A percentile compares a stretch with the other conserved stretches of the same genome.
phyloP scores from a whole-genome alignment of 2,888 invertebrate species.

The Drosophila flavopinicola region DNA sequence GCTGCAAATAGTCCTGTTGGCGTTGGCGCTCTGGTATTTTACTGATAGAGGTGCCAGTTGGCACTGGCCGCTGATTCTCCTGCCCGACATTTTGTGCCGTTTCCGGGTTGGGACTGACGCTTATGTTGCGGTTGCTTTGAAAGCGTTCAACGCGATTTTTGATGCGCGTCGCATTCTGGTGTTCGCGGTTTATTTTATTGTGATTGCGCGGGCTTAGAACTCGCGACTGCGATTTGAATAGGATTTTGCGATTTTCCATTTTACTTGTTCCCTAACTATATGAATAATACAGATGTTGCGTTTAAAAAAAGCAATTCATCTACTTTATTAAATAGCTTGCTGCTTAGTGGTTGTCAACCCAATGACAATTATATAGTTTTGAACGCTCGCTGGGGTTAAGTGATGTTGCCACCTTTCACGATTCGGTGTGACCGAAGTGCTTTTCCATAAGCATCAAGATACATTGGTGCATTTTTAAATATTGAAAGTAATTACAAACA shows the following conservation, averaged over 20 bases:
- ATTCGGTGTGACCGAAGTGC: constrained; percentile 26
- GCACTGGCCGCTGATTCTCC: constrained; percentile 36
- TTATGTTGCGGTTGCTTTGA: constrained; percentile 59
- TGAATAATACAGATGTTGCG: neutral
- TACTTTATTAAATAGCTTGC: neutral
- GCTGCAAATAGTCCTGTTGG: constrained; percentile 34
- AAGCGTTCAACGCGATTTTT: constrained; percentile 62
- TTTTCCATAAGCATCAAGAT: neutral
- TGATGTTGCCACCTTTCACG: constrained; percentile 11
- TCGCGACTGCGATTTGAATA: constrained; percentile 48
- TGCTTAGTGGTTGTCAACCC: neutral
- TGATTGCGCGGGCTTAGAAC: constrained; percentile 48
- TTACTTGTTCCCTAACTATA: neutral
- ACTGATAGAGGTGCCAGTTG: neutral
- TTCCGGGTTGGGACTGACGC: constrained; percentile 48
- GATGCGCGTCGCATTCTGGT: constrained; percentile 49
- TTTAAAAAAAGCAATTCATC: constrained; percentile 22
- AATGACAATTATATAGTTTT: neutral
- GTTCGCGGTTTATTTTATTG: constrained; percentile 55
- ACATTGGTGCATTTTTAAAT: constrained; percentile 20
- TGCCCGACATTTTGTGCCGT: neutral
- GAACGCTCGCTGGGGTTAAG: neutral
- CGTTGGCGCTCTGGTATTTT: neutral
- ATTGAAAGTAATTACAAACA: constrained; percentile 2
- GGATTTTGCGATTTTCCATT: constrained; percentile 36